Evolutionary conservation across 2,797 vertebrate genomes (phyloP).

Genomic region (Poeciliopsis turneri): DNA sequence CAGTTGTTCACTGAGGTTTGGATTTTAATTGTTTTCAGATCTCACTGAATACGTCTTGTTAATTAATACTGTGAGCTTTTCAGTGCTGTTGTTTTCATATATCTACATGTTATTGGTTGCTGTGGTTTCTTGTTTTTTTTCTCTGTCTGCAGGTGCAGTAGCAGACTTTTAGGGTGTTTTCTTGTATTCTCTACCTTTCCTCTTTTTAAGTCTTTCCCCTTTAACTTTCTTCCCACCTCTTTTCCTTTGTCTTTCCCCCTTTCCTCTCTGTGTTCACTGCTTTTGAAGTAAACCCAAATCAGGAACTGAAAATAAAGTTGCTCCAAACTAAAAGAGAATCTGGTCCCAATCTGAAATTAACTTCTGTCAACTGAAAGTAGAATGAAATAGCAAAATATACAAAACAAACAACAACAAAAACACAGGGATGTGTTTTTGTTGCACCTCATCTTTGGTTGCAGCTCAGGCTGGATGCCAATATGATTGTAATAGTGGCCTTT

Average conservation of each 20-base stretch:
- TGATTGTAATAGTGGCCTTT: conserved; percentile 1
- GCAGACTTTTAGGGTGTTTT: neutral
- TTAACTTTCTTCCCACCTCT: neutral
- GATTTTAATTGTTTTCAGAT: no score
- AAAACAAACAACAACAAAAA: no score
- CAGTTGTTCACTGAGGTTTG: neutral
- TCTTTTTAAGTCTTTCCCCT: neutral
- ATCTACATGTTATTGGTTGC: neutral
- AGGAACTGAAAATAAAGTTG: neutral
- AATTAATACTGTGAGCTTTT: neutral
- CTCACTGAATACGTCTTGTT: neutral
- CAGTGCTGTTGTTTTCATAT: neutral
- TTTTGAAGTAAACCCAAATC: neutral
- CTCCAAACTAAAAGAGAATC: neutral
- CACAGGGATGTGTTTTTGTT: no score
- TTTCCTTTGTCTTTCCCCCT: neutral
- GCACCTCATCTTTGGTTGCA: neutral
- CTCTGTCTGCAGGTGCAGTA: neutral
- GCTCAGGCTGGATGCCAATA: neutral
- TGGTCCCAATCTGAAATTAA: neutral
- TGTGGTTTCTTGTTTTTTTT: neutral
- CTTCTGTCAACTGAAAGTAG: neutral
- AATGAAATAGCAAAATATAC: neutral
- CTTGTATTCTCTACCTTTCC: neutral
- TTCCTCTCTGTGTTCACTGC: no score